Conservation (phyloP, 2,888 invertebrate species). For the Bugula neritina region DNA sequence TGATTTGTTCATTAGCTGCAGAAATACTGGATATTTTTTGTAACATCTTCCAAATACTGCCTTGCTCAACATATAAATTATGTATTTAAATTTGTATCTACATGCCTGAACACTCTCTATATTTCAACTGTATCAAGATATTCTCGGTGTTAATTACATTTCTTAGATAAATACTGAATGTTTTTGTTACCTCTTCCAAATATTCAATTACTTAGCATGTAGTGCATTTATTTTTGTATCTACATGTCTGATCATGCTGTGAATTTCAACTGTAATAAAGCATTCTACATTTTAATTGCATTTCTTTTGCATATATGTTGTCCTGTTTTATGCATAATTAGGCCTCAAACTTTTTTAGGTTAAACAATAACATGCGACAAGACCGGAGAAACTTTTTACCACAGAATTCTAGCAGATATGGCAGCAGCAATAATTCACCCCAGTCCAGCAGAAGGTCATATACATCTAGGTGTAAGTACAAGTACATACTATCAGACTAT, state of each 20-base stretch:
- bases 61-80: not conserved
- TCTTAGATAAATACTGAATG: too few relatives aligned
- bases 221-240: too few relatives aligned
- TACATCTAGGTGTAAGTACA: constrained; percentile 7
- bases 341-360: not conserved
- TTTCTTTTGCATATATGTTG: too few relatives aligned
- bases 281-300: too few relatives aligned
- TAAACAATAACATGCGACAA: constrained; percentile 1
- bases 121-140: too few relatives aligned
- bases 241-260: too few relatives aligned
- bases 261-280: too few relatives aligned
- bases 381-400: constrained; percentile 17
- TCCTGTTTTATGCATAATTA: not conserved
- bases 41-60: not conserved
- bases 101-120: too few relatives aligned
- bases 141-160: too few relatives aligned
- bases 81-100: not conserved
- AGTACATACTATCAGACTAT: too few relatives aligned
- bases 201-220: too few relatives aligned
- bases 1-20: not conserved
- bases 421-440: not conserved
- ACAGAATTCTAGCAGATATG: constrained; percentile 22
- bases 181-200: too few relatives aligned
- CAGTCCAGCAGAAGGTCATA: not conserved
- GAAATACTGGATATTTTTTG: not conserved